phyloP scores from a whole-genome alignment of 1,140 invertebrate genomes.

The Mylabris phalerata region DNA sequence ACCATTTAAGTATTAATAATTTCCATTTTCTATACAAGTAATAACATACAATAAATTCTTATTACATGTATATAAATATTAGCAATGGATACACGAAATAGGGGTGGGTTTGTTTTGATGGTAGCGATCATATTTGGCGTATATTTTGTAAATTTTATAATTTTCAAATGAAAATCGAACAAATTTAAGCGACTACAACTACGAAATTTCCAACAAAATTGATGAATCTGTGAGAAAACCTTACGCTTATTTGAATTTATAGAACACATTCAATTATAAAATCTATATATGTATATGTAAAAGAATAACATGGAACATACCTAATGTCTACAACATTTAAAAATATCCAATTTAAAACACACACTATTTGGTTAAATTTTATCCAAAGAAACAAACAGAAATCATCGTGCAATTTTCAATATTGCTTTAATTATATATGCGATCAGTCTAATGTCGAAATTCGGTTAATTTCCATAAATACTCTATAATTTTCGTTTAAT shows the following conservation, averaged over 20 bases:
- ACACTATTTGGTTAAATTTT: conserved; percentile 7
- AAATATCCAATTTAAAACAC: conserved; percentile 15
- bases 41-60: conserved; percentile 23
- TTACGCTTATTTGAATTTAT: neutral
- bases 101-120: neutral
- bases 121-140: conserved; percentile 21
- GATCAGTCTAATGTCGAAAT: conserved; percentile 34
- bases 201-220: too few species aligned
- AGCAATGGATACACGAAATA: conserved; percentile 14
- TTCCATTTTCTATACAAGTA: conserved; percentile 1
- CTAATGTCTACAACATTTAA: conserved; percentile 23
- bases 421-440: conserved; percentile 27
- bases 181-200: neutral
- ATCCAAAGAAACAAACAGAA: too few species aligned
- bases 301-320: conserved; percentile 6
- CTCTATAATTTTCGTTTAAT: conserved; percentile 7
- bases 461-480: conserved; percentile 28
- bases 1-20: conserved; percentile 19
- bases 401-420: conserved; percentile 20
- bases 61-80: conserved; percentile 23
- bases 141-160: conserved; percentile 8
- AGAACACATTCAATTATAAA: conserved; percentile 21
- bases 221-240: neutral
- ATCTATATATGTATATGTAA: conserved; percentile 20
- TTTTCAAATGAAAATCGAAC: neutral